Evolutionary conservation across 2,113 vertebrate species (phyloP), one percentile per base, ranked within the genome.

Genomic region (Heterocephalus glaber): DNA sequence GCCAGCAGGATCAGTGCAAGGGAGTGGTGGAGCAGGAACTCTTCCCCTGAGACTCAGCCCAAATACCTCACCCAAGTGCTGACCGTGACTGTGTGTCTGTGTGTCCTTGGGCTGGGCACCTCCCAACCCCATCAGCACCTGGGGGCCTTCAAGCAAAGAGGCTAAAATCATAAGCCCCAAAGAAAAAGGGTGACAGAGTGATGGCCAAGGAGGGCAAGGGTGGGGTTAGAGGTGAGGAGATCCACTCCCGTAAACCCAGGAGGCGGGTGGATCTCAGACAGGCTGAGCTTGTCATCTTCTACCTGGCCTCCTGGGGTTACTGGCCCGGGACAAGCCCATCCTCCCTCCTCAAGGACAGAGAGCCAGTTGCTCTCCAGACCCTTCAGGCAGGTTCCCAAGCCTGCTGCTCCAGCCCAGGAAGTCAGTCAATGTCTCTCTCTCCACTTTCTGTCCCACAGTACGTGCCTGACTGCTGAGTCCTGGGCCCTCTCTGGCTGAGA

Each of bases 331-430:
- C 41, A 58, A 49, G 49, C 35, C 63, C 47, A 44, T 65, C 68
- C 47, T 65, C 68, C 28, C 65, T 68, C 79, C 72, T 81, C 52
- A 92, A 96, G 89, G 77, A 90, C 93, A 90, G 93, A 94, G 33
- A 87, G 56, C 38, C 86, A 76, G 81, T 41, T 86, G 79, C 60
- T 77, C 91, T 70, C 61, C 30, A n/a, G 63, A n/a, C 72, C n/a
- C 82, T 87, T 47, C 82, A 83, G 66, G 82, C 91, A 91, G 86
- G 72, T 76, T 94, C 83, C 81, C 94, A 96, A 92, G 92, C 56
- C 0, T 0, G 3, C 22, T 0, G 10, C 82, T 94, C 70, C 33
- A 68, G 47, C 7, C 86, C 70, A 94, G 85, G 90, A 49, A 93
- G 52, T 49, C 49, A 65, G 80, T 80, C 90, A 93, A 83, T 22